A percentile compares a stretch with the other conserved stretches of the same genome.
Conservation (phyloP, 2,888 invertebrate genomes). For the Tipula unca region DNA sequence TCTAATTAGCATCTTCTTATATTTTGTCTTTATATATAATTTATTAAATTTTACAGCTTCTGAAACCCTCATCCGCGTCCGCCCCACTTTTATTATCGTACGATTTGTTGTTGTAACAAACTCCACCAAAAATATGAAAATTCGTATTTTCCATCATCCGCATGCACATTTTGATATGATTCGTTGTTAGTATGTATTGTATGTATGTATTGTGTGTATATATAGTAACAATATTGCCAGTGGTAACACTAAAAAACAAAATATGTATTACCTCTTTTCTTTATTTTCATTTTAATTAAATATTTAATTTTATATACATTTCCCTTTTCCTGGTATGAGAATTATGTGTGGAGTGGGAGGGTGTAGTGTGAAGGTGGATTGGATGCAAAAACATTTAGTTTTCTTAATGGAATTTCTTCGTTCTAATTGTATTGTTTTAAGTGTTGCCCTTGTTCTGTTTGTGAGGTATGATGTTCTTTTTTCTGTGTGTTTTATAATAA, state of each 20-base stretch:
- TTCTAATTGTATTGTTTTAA: background rate
- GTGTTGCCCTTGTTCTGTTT: background rate
- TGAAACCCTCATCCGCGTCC: background rate
- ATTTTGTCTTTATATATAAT: background rate
- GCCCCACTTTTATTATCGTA: background rate
- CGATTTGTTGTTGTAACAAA: background rate
- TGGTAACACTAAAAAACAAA: slow-evolving; percentile 8
- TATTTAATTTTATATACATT: background rate
- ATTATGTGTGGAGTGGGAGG: background rate
- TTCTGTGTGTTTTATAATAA: background rate
- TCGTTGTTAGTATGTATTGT: background rate
- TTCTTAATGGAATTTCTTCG: background rate
- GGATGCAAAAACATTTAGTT: background rate
- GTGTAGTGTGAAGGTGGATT: background rate
- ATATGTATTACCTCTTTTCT: background rate
- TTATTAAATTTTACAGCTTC: background rate
- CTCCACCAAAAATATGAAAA: background rate
- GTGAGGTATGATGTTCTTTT: background rate
- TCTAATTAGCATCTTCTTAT: slow-evolving; percentile 8
- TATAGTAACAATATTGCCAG: background rate
- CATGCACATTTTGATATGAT: background rate
- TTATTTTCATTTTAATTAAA: background rate
- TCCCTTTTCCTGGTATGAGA: background rate
- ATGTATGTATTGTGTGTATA: background rate
- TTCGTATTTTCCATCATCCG: background rate